A percentile compares a stretch with the other conserved stretches of the same genome.
Conservation (phyloP, 2,888 invertebrate species). For the Nomada hirtipes region DNA sequence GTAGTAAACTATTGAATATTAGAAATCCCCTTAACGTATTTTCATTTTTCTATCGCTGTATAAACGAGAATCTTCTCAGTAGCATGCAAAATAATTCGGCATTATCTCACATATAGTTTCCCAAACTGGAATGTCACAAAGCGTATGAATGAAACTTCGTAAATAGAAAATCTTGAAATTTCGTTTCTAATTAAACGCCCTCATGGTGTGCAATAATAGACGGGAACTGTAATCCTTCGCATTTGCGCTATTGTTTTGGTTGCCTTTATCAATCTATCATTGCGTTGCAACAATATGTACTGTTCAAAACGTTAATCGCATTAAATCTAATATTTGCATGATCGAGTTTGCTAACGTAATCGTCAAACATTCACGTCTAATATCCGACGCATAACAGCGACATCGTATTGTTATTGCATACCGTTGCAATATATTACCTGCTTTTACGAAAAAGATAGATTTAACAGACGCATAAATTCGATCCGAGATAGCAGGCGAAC, state of each 20-base stretch:
- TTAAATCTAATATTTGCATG: background rate
- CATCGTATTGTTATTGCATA: background rate
- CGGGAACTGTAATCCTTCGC: background rate
- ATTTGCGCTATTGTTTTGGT: background rate
- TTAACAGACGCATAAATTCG: slow-evolving; percentile 6
- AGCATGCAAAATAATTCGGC: background rate
- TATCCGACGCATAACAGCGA: background rate
- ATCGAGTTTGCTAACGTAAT: background rate
- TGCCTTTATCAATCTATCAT: background rate
- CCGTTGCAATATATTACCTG: background rate
- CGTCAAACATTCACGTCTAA: background rate
- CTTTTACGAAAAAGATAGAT: background rate
- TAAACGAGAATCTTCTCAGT: background rate
- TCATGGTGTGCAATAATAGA: background rate
- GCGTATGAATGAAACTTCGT: background rate
- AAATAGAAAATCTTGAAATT: background rate
- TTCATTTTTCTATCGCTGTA: background rate
- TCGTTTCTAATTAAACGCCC: background rate
- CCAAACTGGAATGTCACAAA: too few species aligned
- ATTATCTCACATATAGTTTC: background rate
- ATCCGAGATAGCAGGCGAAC: background rate
- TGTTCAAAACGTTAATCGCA: background rate
- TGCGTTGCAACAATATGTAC: background rate
- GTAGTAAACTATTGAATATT: too few species aligned
- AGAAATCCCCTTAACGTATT: too few species aligned